Evolutionary conservation across 1,140 invertebrate species (phyloP).

Genomic region (Cecropterus lyciades): DNA sequence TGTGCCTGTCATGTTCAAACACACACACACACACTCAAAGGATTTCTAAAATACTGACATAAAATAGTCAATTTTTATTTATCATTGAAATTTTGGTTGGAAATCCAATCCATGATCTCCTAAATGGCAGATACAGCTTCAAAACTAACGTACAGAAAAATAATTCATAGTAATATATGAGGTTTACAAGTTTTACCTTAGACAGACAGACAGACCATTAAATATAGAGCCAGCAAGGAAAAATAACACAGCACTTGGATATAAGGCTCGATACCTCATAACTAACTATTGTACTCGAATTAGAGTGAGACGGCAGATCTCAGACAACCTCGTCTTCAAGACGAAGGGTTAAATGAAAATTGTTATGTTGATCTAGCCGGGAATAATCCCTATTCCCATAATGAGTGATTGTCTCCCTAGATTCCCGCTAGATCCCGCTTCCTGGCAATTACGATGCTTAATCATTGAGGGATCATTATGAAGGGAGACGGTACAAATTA

Average conservation of each 20-base stretch:
- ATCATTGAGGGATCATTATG: conserved; percentile 32
- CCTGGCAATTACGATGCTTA: conserved; percentile 25
- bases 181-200: neutral
- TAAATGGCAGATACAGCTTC: no score
- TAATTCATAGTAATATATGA: no score
- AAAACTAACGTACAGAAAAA: no score
- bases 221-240: conserved; percentile 2
- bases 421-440: conserved; percentile 12
- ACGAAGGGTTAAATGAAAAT: conserved; percentile 32
- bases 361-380: conserved; percentile 9
- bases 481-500: conserved; percentile 16
- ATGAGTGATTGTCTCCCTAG: conserved; percentile 27
- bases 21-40: no score
- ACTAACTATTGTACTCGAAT: conserved; percentile 28
- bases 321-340: conserved; percentile 26
- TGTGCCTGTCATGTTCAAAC: no score
- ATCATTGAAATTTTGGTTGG: no score
- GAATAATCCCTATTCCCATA: conserved; percentile 6
- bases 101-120: no score
- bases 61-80: no score
- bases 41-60: no score
- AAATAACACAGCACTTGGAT: neutral
- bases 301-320: conserved; percentile 18
- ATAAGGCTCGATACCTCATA: conserved; percentile 20
- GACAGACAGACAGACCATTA: conserved; percentile 2